Percentiles rank a stretch among this genome's conserved stretches.
Evolutionary conservation across 2,113 vertebrate species (phyloP).

Genomic region (Psettodes erumei): DNA sequence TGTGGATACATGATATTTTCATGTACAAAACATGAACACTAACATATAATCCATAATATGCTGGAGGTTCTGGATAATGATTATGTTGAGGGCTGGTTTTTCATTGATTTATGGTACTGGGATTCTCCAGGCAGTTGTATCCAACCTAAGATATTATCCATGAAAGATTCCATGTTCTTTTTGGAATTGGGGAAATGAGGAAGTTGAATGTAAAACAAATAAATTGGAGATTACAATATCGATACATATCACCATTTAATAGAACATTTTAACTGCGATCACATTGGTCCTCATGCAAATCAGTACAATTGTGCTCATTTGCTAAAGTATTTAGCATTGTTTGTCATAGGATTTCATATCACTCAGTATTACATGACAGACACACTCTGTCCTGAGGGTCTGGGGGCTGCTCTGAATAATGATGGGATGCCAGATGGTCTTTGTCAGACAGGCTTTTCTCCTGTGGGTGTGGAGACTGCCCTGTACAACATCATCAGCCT

Average conservation of each 20-base stretch:
- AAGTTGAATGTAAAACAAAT: background rate
- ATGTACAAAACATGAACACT: background rate
- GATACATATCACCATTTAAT: background rate
- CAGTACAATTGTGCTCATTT: slow-evolving; percentile 19
- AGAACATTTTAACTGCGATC: background rate
- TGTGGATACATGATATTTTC: background rate
- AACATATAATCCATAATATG: background rate
- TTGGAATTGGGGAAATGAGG: background rate
- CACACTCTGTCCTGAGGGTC: slow-evolving; percentile 59
- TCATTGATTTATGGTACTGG: background rate
- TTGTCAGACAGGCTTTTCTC: slow-evolving; percentile 56
- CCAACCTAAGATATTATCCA: background rate
- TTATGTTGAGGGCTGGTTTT: background rate
- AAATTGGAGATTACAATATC: too few species aligned
- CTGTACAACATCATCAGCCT: slow-evolving; percentile 70
- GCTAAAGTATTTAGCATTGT: slow-evolving; percentile 3
- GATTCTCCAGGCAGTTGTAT: background rate
- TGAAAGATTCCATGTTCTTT: background rate
- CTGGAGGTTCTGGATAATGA: background rate
- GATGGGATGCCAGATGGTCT: slow-evolving; percentile 74
- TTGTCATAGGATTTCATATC: slow-evolving; percentile 39
- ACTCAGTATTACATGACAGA: slow-evolving; percentile 37
- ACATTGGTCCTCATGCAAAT: background rate
- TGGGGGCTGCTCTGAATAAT: slow-evolving; percentile 68
- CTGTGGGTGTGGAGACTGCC: slow-evolving; percentile 51